phyloP scores from a whole-genome alignment of 1,140 invertebrate genomes.

The Chionoecetes opilio region DNA sequence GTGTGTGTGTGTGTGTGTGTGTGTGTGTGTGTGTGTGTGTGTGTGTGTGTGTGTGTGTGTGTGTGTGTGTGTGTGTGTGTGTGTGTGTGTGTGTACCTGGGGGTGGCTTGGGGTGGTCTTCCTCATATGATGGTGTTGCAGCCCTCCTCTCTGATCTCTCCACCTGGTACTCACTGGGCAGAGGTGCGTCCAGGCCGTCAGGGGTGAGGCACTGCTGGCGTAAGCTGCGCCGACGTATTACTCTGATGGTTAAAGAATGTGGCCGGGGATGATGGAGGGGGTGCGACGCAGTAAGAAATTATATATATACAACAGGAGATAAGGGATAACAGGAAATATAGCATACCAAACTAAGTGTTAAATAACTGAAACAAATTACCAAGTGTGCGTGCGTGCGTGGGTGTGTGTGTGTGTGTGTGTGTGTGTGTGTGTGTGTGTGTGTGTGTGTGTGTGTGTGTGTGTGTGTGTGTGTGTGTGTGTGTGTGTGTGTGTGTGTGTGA shows the following conservation, averaged over 20 bases:
- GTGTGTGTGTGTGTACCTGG: constrained; percentile 57
- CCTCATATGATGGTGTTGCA: not conserved
- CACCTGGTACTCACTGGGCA: constrained; percentile 45
- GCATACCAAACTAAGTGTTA: no score
- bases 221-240: constrained; percentile 40
- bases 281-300: not conserved
- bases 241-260: constrained; percentile 16
- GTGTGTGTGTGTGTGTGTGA: no score
- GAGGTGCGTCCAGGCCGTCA: constrained; percentile 39
- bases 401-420: no score
- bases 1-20: constrained; percentile 45
- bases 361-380: no score
- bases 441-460: no score
- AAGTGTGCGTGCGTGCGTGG: no score
- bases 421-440: no score
- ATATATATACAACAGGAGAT: no score
- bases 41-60: constrained; percentile 58
- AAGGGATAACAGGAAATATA: no score
- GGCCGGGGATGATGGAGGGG: not conserved
- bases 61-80: constrained; percentile 50
- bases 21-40: constrained; percentile 50
- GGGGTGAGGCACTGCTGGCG: constrained; percentile 59
- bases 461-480: no score
- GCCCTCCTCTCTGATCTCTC: not conserved
- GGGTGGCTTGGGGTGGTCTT: constrained; percentile 12